Percentiles rank a stretch among this genome's conserved stretches.
Conservation (phyloP, 1,140 invertebrate genomes). For the Goniozus legneri region DNA sequence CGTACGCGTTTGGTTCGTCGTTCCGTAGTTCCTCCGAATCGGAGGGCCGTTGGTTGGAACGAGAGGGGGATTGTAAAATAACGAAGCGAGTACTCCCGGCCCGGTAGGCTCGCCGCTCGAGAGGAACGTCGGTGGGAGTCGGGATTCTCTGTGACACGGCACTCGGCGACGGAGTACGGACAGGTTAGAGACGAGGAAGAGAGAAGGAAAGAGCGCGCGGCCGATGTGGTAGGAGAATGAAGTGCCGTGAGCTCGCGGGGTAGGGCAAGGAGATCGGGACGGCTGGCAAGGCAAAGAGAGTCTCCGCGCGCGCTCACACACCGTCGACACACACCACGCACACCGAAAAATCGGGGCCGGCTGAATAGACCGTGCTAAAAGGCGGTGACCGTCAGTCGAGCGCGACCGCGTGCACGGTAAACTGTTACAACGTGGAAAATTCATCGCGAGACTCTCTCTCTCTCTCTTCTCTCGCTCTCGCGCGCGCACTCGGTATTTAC, state of each 20-base stretch:
- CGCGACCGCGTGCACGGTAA: conserved; percentile 35
- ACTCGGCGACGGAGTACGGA: too few relatives aligned
- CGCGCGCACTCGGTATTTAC: too few relatives aligned
- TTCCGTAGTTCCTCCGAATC: too few relatives aligned
- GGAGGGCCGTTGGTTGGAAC: too few relatives aligned
- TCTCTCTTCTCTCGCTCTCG: conserved; percentile 11
- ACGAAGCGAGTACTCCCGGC: too few relatives aligned
- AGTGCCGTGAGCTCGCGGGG: conserved; percentile 8
- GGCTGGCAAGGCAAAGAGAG: conserved; percentile 3
- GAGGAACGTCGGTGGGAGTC: too few relatives aligned
- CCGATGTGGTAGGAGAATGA: neutral
- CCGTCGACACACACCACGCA: too few relatives aligned
- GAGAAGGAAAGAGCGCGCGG: conserved; percentile 5
- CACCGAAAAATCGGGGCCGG: conserved; percentile 25
- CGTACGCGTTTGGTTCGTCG: too few relatives aligned
- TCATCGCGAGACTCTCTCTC: conserved; percentile 1
- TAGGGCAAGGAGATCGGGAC: neutral
- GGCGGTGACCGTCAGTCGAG: conserved; percentile 34
- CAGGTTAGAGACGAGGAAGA: neutral
- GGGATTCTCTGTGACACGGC: too few relatives aligned
- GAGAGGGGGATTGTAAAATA: too few relatives aligned
- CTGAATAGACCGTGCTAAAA: conserved; percentile 25
- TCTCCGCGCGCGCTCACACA: too few relatives aligned
- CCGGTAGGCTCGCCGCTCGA: too few relatives aligned
- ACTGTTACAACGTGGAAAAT: conserved; percentile 12